These are phyloP conservation scores for Crepidodera aurea DNA, from an alignment of 2,888 invertebrate species.

Conservation along the genomic window DNA sequence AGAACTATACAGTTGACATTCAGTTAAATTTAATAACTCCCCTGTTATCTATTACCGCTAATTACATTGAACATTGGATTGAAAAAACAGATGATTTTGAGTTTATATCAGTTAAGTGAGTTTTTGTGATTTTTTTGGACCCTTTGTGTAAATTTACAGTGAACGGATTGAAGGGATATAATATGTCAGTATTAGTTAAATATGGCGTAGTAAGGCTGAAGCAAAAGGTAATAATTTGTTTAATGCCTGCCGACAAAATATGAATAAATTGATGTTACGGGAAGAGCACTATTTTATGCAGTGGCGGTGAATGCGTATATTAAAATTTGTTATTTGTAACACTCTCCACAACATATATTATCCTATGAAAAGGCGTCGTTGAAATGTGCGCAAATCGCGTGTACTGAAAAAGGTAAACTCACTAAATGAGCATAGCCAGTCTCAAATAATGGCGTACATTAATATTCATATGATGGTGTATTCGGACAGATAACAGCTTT, in stretches of 20 bases:
- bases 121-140: too few relatives aligned
- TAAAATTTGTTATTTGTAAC: conserved; percentile 24
- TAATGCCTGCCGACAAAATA: conserved; percentile 4
- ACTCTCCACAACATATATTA: conserved; percentile 28
- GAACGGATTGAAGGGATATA: too few relatives aligned
- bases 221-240: conserved; percentile 1
- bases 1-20: too few relatives aligned
- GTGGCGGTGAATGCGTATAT: conserved; percentile 4
- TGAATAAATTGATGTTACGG: conserved; percentile 13
- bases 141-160: too few relatives aligned
- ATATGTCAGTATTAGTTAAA: neutral
- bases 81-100: too few relatives aligned
- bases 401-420: conserved; percentile 40
- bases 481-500: conserved; percentile 51
- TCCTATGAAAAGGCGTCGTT: conserved; percentile 32
- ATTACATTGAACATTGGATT: too few relatives aligned
- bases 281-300: conserved; percentile 17
- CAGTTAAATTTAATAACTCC: too few relatives aligned
- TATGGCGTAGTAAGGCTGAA: neutral
- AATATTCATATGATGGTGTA: conserved; percentile 52
- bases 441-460: conserved; percentile 49
- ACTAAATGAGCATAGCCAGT: conserved; percentile 47
- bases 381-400: conserved; percentile 38
- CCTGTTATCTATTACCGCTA: too few relatives aligned
- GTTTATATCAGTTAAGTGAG: too few relatives aligned